Evolutionary conservation across 2,888 invertebrate genomes (phyloP), one percentile per base, ranked within the genome.

Genomic region (Sminthurides aquaticus): DNA sequence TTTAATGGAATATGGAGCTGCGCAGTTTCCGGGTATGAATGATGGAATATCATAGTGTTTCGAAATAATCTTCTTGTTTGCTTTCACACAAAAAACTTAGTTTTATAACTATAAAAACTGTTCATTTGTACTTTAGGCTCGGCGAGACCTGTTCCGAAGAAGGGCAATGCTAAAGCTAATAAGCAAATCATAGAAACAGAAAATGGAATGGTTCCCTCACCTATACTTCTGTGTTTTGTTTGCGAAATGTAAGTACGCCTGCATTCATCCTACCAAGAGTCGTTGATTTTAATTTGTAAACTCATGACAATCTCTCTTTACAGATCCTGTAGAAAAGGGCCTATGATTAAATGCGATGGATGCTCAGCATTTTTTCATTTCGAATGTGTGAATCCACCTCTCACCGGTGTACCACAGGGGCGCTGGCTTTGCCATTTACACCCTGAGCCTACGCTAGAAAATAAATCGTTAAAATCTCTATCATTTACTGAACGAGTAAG

Each of bases 361-460:
- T 98, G 98, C 78, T 87, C 92, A 0, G 80, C 90, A 64, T 84
- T 87, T 73, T 97, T 88, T 78, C 98, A 98, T 79, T 85, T 90
- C 81, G 97, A 98, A 79, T 98, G 98, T 77, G 79, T 97, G 69
- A 89, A 94, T 78, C 96, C 97, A 0, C 97, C 97, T 0, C 80
- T 98, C 62, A 90, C 93, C 0, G 86, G 89, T 0, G 82, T 91
- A 69, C 97, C 97, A 0, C 86, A 87, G 1, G 91, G 90, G 0
- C 83, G 90, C 28, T 98, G 97, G 97, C 96, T 97, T 94, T 98
- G 98, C 78, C 97, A 97, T 0, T 91, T 92, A 79, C 98, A 98
- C 78, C 88, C 90, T 0, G 93, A 98, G 79, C 91, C 94, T 75
- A 87, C 87, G 71, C 83, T 95, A 76, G 89, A 94, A 78, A 85